Evolutionary conservation across 2,888 invertebrate genomes (phyloP), one percentile per base, ranked within the genome.

Genomic region (Galerucella pusilla): DNA sequence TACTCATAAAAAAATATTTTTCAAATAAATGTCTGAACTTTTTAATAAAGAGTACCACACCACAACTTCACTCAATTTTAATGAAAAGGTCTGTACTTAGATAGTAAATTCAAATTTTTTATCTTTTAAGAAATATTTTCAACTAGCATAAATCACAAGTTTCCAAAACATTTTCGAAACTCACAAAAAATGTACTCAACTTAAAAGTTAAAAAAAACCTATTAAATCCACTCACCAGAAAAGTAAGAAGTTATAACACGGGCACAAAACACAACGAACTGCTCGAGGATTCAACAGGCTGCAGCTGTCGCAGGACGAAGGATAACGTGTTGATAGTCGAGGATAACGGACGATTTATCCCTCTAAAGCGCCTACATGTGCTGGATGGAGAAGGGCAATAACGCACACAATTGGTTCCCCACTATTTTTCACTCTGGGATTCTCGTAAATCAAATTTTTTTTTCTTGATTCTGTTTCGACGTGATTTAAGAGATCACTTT

Each of bases 321-420:
- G 74, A 74, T 67, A 74, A 76, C 79, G 80, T 80, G 80, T 77
- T 77, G 77, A 77, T 71, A 71, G 80, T 77, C 72, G 77, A 79
- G 81, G 80, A 81, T 82, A 81, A 82, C 80, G 80, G 57, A 75
- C 75, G 79, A 83, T 83, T 83, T 84, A 84, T 84, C 82, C 83
- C 80, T 78, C 69, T 79, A 78, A 79, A 76, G 81, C 84, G 84
- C 84, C 84, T 82, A 84, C 84, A 83, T 83, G 78, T 72, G 69
- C 64, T 61, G 45, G 54, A 52, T 73, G 75, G 77, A 68, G 78
- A 57, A 57, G 79, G 78, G 77, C 68, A 59, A 42, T 16, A n/a
- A 42, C 65, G 46, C 68, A 74, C 73, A 72, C 76, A 65, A 79
- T 80, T 78, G 80, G 80, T 71, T 74, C 68, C 76, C 78, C 76